Conservation (phyloP, 2,113 vertebrate genomes). For the Upupa epops region DNA sequence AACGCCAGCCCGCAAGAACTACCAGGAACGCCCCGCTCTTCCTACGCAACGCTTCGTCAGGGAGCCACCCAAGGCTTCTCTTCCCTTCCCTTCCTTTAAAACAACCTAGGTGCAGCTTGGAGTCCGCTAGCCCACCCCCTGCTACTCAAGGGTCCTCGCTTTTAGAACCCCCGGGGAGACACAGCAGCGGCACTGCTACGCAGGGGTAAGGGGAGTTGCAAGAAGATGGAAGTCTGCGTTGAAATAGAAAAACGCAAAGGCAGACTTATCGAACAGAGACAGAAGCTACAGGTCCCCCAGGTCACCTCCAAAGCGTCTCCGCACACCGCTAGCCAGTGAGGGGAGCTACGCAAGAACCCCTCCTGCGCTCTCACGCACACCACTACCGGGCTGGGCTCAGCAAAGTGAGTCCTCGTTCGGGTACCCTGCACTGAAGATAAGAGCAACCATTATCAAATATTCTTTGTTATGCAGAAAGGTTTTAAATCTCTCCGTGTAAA, state of each 20-base stretch:
- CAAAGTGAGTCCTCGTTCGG: conserved; percentile 43
- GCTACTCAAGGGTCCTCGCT: not conserved
- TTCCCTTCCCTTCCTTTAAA: not conserved
- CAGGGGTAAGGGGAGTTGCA: not conserved
- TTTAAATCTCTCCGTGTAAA: conserved; percentile 35
- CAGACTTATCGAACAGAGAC: conserved; percentile 25
- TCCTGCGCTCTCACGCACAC: conserved; percentile 25
- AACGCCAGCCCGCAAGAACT: not conserved
- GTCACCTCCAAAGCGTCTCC: conserved; percentile 36
- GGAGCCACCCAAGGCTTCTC: not conserved
- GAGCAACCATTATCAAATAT: conserved; percentile 94
- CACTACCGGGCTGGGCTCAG: conserved; percentile 22
- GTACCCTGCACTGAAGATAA: conserved; percentile 77
- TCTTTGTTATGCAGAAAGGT: conserved; percentile 74
- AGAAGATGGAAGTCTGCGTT: conserved; percentile 2
- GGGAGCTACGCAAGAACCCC: conserved; percentile 29
- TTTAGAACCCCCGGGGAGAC: conserved; percentile 20
- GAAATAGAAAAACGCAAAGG: conserved; percentile 14
- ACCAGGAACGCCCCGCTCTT: not conserved
- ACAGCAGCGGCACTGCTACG: conserved; percentile 3
- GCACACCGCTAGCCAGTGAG: not conserved
- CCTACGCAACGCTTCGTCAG: not conserved
- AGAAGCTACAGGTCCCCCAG: conserved; percentile 44
- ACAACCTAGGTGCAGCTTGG: not conserved
- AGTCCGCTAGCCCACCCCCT: not conserved